phyloP scores from a whole-genome alignment of 2,113 vertebrate species.

The Myxocyprinus asiaticus region DNA sequence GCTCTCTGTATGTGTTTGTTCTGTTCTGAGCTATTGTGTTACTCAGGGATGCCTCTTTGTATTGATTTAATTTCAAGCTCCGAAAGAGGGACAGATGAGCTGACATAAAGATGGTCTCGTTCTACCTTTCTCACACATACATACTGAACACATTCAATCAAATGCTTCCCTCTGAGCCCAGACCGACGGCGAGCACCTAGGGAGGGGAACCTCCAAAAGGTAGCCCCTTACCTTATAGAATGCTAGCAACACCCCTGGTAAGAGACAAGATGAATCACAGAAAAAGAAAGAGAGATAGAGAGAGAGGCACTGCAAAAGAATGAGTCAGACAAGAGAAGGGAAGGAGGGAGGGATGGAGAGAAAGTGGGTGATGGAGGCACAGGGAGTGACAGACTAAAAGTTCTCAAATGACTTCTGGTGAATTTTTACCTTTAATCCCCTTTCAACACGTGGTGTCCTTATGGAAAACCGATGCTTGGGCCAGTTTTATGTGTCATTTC shows the following conservation, averaged over 20 bases:
- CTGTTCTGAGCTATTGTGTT: conserved; percentile 14
- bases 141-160: background rate
- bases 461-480: too few relatives aligned
- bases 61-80: conserved; percentile 43
- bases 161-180: background rate
- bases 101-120: conserved; percentile 30
- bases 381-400: background rate
- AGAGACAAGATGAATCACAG: background rate
- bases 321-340: conserved; percentile 31
- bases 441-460: too few relatives aligned
- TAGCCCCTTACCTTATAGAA: too few relatives aligned
- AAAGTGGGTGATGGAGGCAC: conserved; percentile 18
- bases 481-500: too few relatives aligned
- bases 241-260: too few relatives aligned
- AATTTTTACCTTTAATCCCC: too few relatives aligned
- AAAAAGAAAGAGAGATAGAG: conserved; percentile 32
- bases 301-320: conserved; percentile 27
- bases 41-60: conserved; percentile 32
- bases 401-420: background rate
- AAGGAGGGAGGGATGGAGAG: conserved; percentile 31
- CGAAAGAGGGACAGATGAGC: conserved; percentile 33
- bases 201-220: too few relatives aligned
- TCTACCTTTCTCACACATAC: background rate
- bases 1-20: conserved; percentile 14
- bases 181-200: too few relatives aligned